phyloP scores from a whole-genome alignment of 2,797 vertebrate genomes.

The Basileuterus tristriatus region DNA sequence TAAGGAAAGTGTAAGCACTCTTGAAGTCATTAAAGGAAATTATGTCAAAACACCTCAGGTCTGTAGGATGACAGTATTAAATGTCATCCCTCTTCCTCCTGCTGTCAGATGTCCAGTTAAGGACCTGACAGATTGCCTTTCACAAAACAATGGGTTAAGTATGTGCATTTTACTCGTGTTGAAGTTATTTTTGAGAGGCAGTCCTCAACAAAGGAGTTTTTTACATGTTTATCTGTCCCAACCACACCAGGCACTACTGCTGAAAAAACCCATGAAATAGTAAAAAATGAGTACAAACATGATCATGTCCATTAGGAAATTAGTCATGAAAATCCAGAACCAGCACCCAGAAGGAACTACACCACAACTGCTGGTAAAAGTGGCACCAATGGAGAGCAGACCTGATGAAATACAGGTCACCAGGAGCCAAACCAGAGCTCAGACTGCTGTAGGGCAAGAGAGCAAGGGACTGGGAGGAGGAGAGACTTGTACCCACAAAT shows the following conservation, averaged over 20 bases:
- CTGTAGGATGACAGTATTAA: neutral
- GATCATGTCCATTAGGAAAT: neutral
- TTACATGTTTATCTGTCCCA: neutral
- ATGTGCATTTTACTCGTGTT: neutral
- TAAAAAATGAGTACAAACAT: neutral
- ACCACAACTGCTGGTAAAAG: neutral
- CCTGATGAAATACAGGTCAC: neutral
- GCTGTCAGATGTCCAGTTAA: neutral
- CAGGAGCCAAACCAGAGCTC: neutral
- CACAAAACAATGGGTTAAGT: neutral
- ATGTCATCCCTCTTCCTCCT: neutral
- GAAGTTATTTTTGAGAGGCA: neutral
- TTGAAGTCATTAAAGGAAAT: neutral
- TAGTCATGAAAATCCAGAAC: too few relatives aligned
- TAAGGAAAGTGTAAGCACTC: neutral
- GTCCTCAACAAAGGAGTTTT: neutral
- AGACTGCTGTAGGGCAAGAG: neutral
- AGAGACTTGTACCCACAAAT: neutral
- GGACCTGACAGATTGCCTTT: neutral
- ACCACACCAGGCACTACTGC: neutral
- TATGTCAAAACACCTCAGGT: neutral
- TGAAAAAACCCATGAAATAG: rapidly evolving
- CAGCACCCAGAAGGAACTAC: rapidly evolving
- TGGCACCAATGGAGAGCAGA: neutral
- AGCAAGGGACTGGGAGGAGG: neutral